Evolutionary conservation across 2,797 vertebrate genomes (phyloP), one percentile per base, ranked within the genome.

Genomic region (Oceanodroma leucorhoa): DNA sequence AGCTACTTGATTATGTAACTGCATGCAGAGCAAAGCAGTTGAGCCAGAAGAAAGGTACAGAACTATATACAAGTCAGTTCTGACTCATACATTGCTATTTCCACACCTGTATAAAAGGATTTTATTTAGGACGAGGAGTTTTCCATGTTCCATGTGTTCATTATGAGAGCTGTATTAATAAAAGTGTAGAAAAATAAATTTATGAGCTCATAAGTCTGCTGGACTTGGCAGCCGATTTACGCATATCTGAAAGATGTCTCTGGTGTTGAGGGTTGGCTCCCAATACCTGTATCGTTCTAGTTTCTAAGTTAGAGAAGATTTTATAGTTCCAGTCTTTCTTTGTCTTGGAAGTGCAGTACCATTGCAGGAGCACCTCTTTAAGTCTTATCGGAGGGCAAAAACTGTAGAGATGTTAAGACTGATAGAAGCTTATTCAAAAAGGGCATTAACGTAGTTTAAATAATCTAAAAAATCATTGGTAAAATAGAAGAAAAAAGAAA

Each of bases 381-480:
- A 69, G 26, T 89, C 72, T 41, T 46, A 15, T 0, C 3, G 24
- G 19, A 60, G 11, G 24, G 32, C 34, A 85, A 6, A 82, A 53
- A 8, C 26, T 66, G 66, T 66, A 61, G 30, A 58, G 51, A 48
- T 5, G 5, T 43, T 55, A 43, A 61, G 16, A 38, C 27, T 51
- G 30, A 65, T 65, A 1, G 3, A 17, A 80, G 21, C 24, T 83
- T 80, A n/a, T 46, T 65, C 9, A 16, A 46, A 57, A 54, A 61
- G 23, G 9, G 15, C 26, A 12, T 60, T 6, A 10, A 57, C 1
- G 1, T 53, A 65, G 34, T 48, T 69, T 62, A 69, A 70, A 40
- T 66, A 58, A 61, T 23, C 23, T 43, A 38, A 62, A 54, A 76
- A 48, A 23, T 55, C 0, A 0, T 51, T 0, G 0, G 14, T 51